Percentiles rank a stretch among this genome's conserved stretches.
phyloP scores from a whole-genome alignment of 1,140 invertebrate genomes.

The Hyposmocoma kahamanoa region DNA sequence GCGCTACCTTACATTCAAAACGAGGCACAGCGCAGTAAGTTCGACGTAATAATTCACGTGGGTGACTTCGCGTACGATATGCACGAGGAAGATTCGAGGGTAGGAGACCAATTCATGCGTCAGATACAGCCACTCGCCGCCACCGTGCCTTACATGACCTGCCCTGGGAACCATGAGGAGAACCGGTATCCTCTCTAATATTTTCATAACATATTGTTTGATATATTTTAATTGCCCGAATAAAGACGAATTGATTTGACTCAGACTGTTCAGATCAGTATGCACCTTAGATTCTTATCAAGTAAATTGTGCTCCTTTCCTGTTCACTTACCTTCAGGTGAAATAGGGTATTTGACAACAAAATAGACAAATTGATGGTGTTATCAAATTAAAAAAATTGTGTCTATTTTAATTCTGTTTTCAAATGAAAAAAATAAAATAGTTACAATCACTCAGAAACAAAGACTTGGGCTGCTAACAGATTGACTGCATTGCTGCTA shows the following conservation, averaged over 20 bases:
- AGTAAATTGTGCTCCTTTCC: conserved; percentile 75
- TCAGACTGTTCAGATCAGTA: conserved; percentile 90
- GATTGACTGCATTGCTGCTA: too few relatives aligned
- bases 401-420: too few relatives aligned
- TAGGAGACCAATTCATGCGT: conserved; percentile 94
- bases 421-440: too few relatives aligned
- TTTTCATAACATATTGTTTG: too few relatives aligned
- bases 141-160: conserved; percentile 93
- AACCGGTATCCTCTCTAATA: conserved; percentile 68
- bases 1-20: conserved; percentile 86
- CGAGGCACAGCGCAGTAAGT: conserved; percentile 84
- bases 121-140: conserved; percentile 91
- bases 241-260: conserved; percentile 92
- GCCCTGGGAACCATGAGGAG: conserved; percentile 93
- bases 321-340: neutral
- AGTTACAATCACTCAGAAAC: too few relatives aligned
- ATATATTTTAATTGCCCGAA: conserved; percentile 57
- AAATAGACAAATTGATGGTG: neutral
- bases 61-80: conserved; percentile 98
- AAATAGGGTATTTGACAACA: neutral
- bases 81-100: conserved; percentile 82
- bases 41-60: conserved; percentile 93
- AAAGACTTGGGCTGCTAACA: too few relatives aligned
- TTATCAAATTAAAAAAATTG: too few relatives aligned
- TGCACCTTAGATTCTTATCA: conserved; percentile 91